A percentile compares a stretch with the other conserved stretches of the same genome.
phyloP scores from a whole-genome alignment of 2,888 invertebrate species.

The Neoitamus cyanurus region DNA sequence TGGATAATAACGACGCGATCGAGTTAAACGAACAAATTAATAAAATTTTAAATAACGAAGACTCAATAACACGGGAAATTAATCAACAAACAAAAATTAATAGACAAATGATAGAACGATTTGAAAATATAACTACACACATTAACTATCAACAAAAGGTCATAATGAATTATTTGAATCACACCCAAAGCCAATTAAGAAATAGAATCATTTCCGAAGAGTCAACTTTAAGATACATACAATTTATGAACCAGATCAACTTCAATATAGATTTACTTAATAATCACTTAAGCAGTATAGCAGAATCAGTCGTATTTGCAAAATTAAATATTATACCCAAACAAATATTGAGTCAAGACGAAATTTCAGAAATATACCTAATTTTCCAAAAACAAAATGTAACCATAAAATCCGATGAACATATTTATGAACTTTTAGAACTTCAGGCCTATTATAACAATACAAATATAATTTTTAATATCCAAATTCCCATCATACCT shows the following conservation, averaged over 20 bases:
- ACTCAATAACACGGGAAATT: too few relatives aligned
- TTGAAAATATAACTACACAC: slow-evolving; percentile 50
- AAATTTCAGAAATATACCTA: slow-evolving; percentile 46
- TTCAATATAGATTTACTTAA: slow-evolving; percentile 46
- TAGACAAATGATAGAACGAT: slow-evolving; percentile 45
- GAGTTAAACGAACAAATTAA: too few relatives aligned
- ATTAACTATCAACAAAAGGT: slow-evolving; percentile 49
- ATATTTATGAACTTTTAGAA: too few relatives aligned
- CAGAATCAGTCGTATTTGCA: slow-evolving; percentile 50
- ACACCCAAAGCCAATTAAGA: slow-evolving; percentile 36
- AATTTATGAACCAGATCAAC: background rate
- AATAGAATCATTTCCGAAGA: background rate
- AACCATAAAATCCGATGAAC: too few relatives aligned
- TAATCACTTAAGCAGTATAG: slow-evolving; percentile 47
- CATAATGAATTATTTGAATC: slow-evolving; percentile 31
- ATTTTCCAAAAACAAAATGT: slow-evolving; percentile 20
- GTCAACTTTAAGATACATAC: background rate
- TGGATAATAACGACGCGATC: too few relatives aligned
- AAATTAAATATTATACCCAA: slow-evolving; percentile 51
- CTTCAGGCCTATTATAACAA: too few relatives aligned
- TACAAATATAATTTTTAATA: too few relatives aligned
- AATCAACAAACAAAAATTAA: slow-evolving; percentile 39
- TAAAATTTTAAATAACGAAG: too few relatives aligned
- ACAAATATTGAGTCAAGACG: slow-evolving; percentile 48
- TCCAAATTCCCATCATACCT: slow-evolving; percentile 46